Evolutionary conservation across 2,888 invertebrate species (phyloP).

Genomic region (Meiosimyza decipiens): DNA sequence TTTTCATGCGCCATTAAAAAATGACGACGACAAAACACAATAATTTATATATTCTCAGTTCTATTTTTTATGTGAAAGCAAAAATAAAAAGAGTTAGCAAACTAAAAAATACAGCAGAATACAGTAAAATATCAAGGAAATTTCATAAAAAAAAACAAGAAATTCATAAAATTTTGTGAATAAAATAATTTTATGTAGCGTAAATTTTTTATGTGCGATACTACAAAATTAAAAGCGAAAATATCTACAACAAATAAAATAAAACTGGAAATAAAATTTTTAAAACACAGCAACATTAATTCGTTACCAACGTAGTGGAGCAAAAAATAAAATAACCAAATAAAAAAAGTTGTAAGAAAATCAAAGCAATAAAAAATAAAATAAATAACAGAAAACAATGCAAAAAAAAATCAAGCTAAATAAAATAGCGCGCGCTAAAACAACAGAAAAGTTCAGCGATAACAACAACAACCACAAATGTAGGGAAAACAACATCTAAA

Average conservation of each 20-base stretch:
- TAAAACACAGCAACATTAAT: constrained; percentile 15
- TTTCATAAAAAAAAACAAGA: constrained; percentile 3
- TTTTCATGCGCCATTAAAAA: constrained; percentile 46
- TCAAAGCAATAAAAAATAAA: constrained; percentile 15
- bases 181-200: constrained; percentile 65
- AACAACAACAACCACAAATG: constrained; percentile 41
- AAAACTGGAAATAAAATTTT: background rate
- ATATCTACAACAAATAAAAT: background rate
- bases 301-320: background rate
- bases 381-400: background rate
- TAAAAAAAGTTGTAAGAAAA: constrained; percentile 24
- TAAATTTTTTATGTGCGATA: constrained; percentile 52
- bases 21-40: constrained; percentile 1
- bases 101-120: constrained; percentile 11
- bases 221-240: background rate
- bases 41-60: background rate
- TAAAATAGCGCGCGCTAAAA: constrained; percentile 3
- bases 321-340: background rate
- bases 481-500: constrained; percentile 44
- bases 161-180: constrained; percentile 37
- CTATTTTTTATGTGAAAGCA: background rate
- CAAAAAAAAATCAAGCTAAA: constrained; percentile 27
- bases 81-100: constrained; percentile 2
- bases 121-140: constrained; percentile 10
- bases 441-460: constrained; percentile 28